phyloP scores from a whole-genome alignment of 2,113 vertebrate species.

The Paradoxurus hermaphroditus region DNA sequence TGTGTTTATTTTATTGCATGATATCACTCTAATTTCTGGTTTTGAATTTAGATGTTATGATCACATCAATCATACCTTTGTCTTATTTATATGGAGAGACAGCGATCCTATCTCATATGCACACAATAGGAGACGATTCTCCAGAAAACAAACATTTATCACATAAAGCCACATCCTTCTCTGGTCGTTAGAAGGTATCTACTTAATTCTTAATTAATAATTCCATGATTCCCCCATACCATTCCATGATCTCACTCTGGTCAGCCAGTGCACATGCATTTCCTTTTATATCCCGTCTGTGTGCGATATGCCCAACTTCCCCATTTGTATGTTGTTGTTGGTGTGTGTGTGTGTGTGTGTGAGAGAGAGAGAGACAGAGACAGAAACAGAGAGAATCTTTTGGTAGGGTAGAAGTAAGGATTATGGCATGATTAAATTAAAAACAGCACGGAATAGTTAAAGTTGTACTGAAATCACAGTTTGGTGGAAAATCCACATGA shows the following conservation, averaged over 20 bases:
- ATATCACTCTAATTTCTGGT: neutral
- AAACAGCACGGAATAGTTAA: neutral
- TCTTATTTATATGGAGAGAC: neutral
- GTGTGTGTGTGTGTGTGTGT: neutral
- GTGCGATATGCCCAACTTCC: neutral
- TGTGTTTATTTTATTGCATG: neutral
- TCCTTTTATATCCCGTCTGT: neutral
- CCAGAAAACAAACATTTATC: neutral
- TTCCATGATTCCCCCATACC: neutral
- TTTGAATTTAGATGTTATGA: neutral
- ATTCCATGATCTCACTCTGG: neutral
- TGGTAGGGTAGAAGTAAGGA: neutral
- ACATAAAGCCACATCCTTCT: neutral
- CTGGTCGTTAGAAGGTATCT: neutral
- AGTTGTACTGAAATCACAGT: neutral
- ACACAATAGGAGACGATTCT: neutral
- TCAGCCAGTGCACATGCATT: neutral
- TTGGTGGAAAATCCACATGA: neutral
- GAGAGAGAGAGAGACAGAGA: neutral
- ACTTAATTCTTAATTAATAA: neutral
- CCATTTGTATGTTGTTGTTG: rapidly evolving
- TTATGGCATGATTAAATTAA: neutral
- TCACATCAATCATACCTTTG: neutral
- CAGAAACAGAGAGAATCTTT: neutral
- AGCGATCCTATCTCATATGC: neutral